phyloP scores from a whole-genome alignment of 2,113 vertebrate genomes.

The Eurystomus gularis region DNA sequence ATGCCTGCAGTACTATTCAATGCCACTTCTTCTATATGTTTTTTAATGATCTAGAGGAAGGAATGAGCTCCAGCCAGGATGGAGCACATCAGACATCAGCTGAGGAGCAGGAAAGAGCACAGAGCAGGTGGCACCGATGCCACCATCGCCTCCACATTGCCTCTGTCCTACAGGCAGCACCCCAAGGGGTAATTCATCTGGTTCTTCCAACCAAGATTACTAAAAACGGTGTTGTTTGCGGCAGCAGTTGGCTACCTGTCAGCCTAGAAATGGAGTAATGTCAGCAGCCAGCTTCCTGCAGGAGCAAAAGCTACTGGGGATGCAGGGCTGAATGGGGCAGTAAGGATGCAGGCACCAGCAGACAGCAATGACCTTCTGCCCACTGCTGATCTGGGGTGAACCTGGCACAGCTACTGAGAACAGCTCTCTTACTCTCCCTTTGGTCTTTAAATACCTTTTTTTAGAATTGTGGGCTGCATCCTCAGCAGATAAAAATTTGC shows the following conservation, averaged over 20 bases:
- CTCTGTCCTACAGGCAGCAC: neutral
- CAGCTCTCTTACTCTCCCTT: neutral
- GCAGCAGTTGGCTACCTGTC: neutral
- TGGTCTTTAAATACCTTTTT: neutral
- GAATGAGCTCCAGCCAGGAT: neutral
- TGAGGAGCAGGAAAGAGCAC: fast-evolving
- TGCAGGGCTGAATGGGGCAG: fast-evolving
- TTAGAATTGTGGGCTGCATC: neutral
- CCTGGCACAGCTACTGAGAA: neutral
- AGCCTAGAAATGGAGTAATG: fast-evolving
- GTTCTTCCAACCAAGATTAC: neutral
- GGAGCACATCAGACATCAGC: neutral
- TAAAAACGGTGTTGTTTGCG: neutral
- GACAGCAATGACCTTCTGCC: neutral
- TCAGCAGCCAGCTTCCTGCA: neutral
- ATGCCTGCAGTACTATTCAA: neutral
- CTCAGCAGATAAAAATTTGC: neutral
- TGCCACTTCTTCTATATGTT: neutral
- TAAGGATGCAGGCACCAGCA: neutral
- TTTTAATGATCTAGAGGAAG: neutral
- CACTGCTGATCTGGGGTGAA: neutral
- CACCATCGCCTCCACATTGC: fast-evolving
- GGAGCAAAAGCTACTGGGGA: neutral
- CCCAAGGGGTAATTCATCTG: fast-evolving
- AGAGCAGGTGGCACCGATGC: neutral